Base-by-base conservation (phyloP, 2,113 vertebrate genomes). In the Eurypyga helias region DNA sequence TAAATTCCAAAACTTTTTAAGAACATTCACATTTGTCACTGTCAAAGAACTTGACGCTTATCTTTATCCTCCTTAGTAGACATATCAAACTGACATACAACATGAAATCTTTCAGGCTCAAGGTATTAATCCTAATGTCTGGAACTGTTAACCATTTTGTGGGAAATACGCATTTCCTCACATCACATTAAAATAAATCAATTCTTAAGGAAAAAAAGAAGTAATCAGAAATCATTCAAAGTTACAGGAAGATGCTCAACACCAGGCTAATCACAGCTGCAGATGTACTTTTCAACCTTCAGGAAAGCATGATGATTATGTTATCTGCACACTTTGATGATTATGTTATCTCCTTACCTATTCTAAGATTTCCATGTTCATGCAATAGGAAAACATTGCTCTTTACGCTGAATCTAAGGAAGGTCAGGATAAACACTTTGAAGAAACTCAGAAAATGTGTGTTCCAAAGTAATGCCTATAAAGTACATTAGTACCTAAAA, bases 271-370 rank as follows among this genome's bases (percentile, higher is more conserved):
- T 34, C 61, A 33, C 28, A 34, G 43, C 61, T 86, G 57, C 26
- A 76, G 28, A 54, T 41, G 12, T 23, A n/a, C 46, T 86, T 62
- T 41, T 52, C 57, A 87, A 0, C 46, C 38, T 76, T 15, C n/a
- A 49, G 71, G 54, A 34, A 36, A 87, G 23, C 20, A 38, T 3
- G 5, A 21, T 19, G 3, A 14, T n/a, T 45, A 46, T 60, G 18
- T 12, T 83, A 17, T 0, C 2, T 8, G 15, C 16, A 46, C 7
- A 13, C 33, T 79, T n/a, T 3, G 5, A 21, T 19, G 3, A 14
- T n/a, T 45, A 46, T 60, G 18, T 12, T 83, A 17, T 18, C 31
- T 38, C 34, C 20, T 25, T 54, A 1, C 33, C 26, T 23, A 4
- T 14, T 41, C 8, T 15, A 52, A 60, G 61, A n/a, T 60, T 82